phyloP scores from a whole-genome alignment of 2,113 vertebrate genomes.

The Zosterops lateralis region DNA sequence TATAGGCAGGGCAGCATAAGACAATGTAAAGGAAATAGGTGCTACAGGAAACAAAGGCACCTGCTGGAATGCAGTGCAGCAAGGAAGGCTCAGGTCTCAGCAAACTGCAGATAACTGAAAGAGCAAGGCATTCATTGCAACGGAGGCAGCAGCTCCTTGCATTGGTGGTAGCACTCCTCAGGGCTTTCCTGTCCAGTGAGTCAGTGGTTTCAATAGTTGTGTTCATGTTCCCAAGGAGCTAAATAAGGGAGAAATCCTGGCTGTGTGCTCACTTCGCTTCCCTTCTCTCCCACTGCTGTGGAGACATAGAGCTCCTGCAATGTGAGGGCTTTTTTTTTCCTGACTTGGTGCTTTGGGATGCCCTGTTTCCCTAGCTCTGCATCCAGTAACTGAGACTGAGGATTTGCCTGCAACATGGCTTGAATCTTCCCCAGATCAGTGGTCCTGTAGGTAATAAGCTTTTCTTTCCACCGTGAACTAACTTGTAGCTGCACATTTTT shows the following conservation, averaged over 20 bases:
- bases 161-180: not conserved
- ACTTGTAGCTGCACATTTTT: not conserved
- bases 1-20: not conserved
- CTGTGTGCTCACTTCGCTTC: rapidly evolving
- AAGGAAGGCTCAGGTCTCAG: not conserved
- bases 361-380: not conserved
- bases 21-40: not conserved
- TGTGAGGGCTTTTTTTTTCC: not conserved
- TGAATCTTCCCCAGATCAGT: not conserved
- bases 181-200: not conserved
- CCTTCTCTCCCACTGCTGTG: not conserved
- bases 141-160: not conserved
- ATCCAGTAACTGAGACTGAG: not conserved
- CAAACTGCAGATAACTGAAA: not conserved
- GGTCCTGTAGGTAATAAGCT: not conserved
- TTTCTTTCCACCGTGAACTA: not conserved
- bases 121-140: not conserved
- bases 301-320: not conserved
- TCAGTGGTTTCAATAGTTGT: not conserved
- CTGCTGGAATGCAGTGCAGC: not conserved
- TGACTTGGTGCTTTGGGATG: not conserved
- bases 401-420: not conserved
- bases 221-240: rapidly evolving
- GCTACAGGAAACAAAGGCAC: not conserved
- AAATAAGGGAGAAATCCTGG: not conserved